Evolutionary conservation across 2,113 vertebrate genomes (phyloP).

Genomic region (Garra rufa): DNA sequence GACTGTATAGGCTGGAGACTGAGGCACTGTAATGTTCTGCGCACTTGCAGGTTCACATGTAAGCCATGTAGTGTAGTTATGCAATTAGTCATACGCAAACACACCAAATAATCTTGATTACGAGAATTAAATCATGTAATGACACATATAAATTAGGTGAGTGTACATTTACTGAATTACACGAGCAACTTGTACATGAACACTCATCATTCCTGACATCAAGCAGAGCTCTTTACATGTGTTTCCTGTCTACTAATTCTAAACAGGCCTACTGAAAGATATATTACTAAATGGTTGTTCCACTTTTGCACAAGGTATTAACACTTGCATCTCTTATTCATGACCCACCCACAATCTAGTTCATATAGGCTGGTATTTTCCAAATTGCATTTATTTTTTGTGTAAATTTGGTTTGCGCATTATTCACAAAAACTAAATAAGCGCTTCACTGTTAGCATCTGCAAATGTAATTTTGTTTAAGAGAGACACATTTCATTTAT

Average conservation of each 20-base stretch:
- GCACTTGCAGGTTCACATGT: conserved; percentile 1
- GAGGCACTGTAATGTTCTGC: neutral
- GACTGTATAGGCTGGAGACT: neutral
- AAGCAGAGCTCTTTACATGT: neutral
- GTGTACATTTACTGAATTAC: neutral
- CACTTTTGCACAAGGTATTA: neutral
- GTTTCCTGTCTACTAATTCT: neutral
- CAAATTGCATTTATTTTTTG: neutral
- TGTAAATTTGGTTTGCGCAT: neutral
- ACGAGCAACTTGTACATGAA: neutral
- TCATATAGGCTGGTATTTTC: neutral
- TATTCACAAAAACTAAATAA: neutral
- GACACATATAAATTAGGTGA: neutral
- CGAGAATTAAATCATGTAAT: conserved; percentile 27
- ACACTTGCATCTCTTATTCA: neutral
- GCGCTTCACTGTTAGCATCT: neutral
- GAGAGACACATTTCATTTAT: neutral
- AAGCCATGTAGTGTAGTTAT: neutral
- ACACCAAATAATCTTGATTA: conserved; percentile 14
- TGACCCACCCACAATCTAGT: neutral
- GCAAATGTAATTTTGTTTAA: neutral
- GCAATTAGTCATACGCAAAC: conserved; percentile 37
- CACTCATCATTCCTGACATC: neutral
- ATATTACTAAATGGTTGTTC: neutral
- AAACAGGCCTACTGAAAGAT: neutral